Evolutionary conservation across 2,888 invertebrate species (phyloP), one percentile per base, ranked within the genome.

Genomic region (Stenodera caucasica): DNA sequence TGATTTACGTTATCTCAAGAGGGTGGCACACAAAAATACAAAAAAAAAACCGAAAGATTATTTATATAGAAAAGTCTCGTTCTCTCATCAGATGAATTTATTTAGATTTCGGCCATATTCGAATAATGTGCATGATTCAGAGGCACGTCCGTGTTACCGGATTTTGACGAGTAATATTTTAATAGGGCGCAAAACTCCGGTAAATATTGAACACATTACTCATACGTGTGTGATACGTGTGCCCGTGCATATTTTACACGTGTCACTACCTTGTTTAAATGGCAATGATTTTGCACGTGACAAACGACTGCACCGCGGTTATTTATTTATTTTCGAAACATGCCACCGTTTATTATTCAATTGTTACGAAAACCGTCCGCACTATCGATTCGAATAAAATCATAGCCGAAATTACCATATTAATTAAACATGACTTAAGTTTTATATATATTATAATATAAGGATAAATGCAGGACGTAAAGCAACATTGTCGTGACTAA

Each of bases 201-300:
- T 73, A 75, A 75, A 75, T 75, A 74, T 75, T 75, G 70, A 73
- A 72, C 71, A 64, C 74, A 74, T 75, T 74, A 75, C 71, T 74
- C 73, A 72, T 70, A 72, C 67, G 70, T 67, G 64, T 66, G 62
- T 66, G 71, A 72, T 72, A 75, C 73, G 75, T 77, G 76, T 78
- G 77, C 75, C 70, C 67, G 71, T 76, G 77, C 77, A 78, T 76
- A 76, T 75, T 74, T 75, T 75, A 75, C 74, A 73, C 68, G 70
- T 73, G 75, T 75, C 77, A 74, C 70, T 76, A 74, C 75, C 73
- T 76, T 76, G 75, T 77, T 76, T 77, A 74, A 76, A 71, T 73
- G 68, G 71, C 73, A 73, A 73, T 77, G 72, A 75, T 75, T 76
- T 72, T 70, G 70, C 70, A 66, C 63, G 69, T 76, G 75, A 77